phyloP scores from a whole-genome alignment of 2,888 invertebrate species.

The Melipona beecheii region DNA sequence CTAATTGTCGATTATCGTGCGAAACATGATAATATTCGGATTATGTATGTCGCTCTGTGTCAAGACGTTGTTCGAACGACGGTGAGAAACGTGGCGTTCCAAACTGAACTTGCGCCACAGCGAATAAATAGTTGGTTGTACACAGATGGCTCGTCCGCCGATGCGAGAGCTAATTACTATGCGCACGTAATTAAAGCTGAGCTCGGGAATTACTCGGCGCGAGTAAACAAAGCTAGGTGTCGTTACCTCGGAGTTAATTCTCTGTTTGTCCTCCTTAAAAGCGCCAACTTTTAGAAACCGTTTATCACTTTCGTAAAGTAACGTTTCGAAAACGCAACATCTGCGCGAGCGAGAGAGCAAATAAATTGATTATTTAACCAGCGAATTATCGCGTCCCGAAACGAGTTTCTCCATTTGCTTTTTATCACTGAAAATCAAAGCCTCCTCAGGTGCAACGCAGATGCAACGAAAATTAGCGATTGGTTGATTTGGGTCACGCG shows the following conservation, averaged over 20 bases:
- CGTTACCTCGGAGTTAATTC: neutral
- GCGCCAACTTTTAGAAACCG: slow-evolving; percentile 6
- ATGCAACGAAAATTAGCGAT: too few relatives aligned
- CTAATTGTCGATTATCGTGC: too few relatives aligned
- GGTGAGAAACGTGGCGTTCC: neutral
- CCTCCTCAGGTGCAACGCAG: too few relatives aligned
- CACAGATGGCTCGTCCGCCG: neutral
- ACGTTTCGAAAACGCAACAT: neutral
- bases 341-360: neutral
- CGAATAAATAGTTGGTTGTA: neutral
- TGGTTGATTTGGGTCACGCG: too few relatives aligned
- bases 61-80: neutral
- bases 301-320: neutral
- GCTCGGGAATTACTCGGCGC: slow-evolving; percentile 5
- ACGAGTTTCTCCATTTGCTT: too few relatives aligned
- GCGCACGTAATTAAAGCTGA: slow-evolving; percentile 24
- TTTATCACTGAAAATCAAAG: too few relatives aligned
- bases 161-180: slow-evolving; percentile 30
- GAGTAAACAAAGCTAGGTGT: slow-evolving; percentile 2
- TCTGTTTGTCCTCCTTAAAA: slow-evolving; percentile 3
- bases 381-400: too few relatives aligned
- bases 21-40: too few relatives aligned
- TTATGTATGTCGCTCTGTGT: neutral
- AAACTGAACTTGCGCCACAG: neutral
- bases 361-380: neutral